Percentiles rank a stretch among this genome's conserved stretches.
Conservation (phyloP, 1,140 invertebrate species). For the Medauroidea extradentata region DNA sequence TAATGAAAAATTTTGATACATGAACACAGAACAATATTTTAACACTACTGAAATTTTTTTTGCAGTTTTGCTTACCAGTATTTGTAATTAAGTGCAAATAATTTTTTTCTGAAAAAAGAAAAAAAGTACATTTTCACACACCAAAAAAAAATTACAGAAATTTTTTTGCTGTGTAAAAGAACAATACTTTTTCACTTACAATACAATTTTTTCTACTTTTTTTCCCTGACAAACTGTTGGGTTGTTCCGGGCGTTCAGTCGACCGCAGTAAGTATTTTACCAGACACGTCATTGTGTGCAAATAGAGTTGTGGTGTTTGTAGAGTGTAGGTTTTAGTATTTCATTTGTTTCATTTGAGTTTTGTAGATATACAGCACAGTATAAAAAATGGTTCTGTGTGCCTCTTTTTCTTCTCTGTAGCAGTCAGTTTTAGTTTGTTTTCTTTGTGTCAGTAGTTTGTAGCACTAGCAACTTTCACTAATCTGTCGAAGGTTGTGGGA, state of each 20-base stretch:
- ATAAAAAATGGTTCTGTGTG: conserved; percentile 14
- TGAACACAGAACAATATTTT: no score
- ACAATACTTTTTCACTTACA: conserved; percentile 20
- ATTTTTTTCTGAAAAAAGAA: no score
- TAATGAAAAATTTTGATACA: no score
- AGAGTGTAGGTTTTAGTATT: conserved; percentile 3
- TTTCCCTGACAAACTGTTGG: conserved; percentile 26
- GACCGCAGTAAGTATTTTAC: conserved; percentile 26
- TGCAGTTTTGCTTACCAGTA: no score
- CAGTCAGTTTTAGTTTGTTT: background rate
- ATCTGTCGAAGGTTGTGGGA: background rate
- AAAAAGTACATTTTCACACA: conserved; percentile 13
- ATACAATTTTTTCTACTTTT: conserved; percentile 23
- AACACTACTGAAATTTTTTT: no score
- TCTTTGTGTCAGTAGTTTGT: background rate
- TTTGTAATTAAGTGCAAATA: no score
- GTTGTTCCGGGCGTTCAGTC: conserved; percentile 16
- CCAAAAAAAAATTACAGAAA: conserved; percentile 1
- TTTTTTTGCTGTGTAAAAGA: conserved; percentile 20
- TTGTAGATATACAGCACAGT: background rate
- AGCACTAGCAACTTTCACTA: background rate
- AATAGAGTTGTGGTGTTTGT: conserved; percentile 7
- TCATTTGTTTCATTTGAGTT: background rate
- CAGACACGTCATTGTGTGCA: conserved; percentile 34
- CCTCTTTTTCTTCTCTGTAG: conserved; percentile 21